A percentile compares a stretch with the other conserved stretches of the same genome.
These are phyloP conservation scores for Tetrax tetrax DNA, from an alignment of 2,113 vertebrate genomes.

Conservation along the genomic window DNA sequence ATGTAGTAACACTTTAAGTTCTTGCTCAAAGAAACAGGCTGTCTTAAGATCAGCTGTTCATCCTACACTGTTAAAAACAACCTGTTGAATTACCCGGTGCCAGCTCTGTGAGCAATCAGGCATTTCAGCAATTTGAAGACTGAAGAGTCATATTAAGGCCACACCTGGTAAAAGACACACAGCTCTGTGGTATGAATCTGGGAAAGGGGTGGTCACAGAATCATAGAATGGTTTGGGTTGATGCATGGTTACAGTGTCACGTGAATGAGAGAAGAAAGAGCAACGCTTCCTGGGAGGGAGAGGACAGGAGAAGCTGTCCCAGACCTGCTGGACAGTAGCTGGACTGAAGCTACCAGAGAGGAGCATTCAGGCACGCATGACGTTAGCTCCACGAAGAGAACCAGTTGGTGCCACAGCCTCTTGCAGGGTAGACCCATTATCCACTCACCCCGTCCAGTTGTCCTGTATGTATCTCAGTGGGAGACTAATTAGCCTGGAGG, in stretches of 20 bases:
- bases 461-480: neutral
- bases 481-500: neutral
- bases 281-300: neutral
- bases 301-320: neutral
- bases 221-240: neutral
- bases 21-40: slow-evolving; percentile 20
- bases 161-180: neutral
- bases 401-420: neutral
- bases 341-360: neutral
- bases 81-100: neutral
- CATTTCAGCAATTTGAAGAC: neutral
- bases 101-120: neutral
- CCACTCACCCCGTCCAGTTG: neutral
- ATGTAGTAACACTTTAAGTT: slow-evolving; percentile 42
- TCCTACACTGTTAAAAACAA: neutral
- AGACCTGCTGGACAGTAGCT: neutral
- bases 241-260: neutral
- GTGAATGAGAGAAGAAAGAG: neutral
- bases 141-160: neutral
- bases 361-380: neutral
- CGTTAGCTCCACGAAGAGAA: neutral
- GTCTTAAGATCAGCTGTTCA: slow-evolving; percentile 1
- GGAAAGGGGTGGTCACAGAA: neutral
- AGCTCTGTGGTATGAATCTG: neutral
- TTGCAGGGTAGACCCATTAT: neutral